phyloP scores from a whole-genome alignment of 2,888 invertebrate genomes.

The Epinotia demarniana region DNA sequence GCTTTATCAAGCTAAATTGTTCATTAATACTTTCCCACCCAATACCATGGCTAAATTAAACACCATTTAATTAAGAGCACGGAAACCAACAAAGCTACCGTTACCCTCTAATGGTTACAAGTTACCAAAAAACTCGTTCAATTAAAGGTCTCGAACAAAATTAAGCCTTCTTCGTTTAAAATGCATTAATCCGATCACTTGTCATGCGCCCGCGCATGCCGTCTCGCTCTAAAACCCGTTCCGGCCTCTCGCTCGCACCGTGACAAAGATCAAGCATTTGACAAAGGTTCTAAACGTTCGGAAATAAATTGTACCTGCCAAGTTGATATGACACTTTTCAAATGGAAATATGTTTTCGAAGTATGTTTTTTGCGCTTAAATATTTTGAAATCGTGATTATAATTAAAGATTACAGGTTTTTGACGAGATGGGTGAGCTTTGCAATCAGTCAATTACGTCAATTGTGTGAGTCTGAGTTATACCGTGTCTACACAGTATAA shows the following conservation, averaged over 20 bases:
- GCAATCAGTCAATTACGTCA: neutral
- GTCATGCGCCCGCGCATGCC: slow-evolving; percentile 74
- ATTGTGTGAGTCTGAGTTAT: neutral
- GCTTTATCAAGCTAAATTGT: no score
- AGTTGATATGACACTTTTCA: slow-evolving; percentile 63
- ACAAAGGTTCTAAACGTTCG: slow-evolving; percentile 55
- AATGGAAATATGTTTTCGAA: slow-evolving; percentile 54
- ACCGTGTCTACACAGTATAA: neutral
- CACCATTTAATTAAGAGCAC: slow-evolving; percentile 17
- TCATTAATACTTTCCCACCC: neutral
- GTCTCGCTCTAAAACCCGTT: slow-evolving; percentile 80
- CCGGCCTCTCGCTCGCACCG: slow-evolving; percentile 66
- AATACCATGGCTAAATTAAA: slow-evolving; percentile 10
- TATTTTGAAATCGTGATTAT: slow-evolving; percentile 16
- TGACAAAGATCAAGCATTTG: slow-evolving; percentile 71
- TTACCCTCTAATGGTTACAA: slow-evolving; percentile 52
- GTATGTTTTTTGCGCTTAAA: slow-evolving; percentile 21
- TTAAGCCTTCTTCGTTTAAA: slow-evolving; percentile 84
- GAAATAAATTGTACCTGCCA: slow-evolving; percentile 37
- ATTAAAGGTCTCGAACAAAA: slow-evolving; percentile 78
- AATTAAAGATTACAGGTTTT: slow-evolving; percentile 24
- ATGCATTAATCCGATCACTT: slow-evolving; percentile 84
- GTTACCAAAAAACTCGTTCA: slow-evolving; percentile 69
- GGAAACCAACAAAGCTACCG: slow-evolving; percentile 28
- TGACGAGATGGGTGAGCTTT: slow-evolving; percentile 16